phyloP scores from a whole-genome alignment of 1,140 invertebrate genomes.

The Dufourea novaeangliae region DNA sequence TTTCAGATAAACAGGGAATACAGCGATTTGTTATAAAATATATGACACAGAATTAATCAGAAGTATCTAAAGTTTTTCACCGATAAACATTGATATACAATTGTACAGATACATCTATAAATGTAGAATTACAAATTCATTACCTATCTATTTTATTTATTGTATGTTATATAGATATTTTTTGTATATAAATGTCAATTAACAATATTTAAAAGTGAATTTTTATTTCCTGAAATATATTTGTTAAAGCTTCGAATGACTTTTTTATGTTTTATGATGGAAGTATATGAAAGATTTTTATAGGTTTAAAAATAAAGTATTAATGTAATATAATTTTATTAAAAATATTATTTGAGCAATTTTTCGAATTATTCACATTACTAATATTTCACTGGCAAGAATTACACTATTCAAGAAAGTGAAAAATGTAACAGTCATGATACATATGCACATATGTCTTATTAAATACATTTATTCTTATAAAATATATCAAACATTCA shows the following conservation, averaged over 20 bases:
- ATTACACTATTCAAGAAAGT: constrained; percentile 37
- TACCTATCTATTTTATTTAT: constrained; percentile 31
- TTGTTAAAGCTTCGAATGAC: not conserved
- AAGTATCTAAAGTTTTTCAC: not conserved
- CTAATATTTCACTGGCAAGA: constrained; percentile 63
- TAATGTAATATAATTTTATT: constrained; percentile 38
- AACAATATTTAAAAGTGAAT: not conserved
- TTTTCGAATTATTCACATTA: constrained; percentile 43
- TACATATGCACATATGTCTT: constrained; percentile 30
- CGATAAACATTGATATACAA: constrained; percentile 1
- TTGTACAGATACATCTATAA: constrained; percentile 28
- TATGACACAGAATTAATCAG: constrained; percentile 44
- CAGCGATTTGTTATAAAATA: constrained; percentile 53
- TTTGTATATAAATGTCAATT: not conserved
- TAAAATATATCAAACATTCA: not conserved
- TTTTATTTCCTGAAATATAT: constrained; percentile 1
- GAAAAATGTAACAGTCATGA: constrained; percentile 38
- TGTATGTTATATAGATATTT: not conserved
- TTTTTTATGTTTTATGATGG: not conserved
- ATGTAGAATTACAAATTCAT: constrained; percentile 23
- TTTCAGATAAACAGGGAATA: constrained; percentile 67
- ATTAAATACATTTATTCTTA: constrained; percentile 1
- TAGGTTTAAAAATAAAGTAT: not conserved
- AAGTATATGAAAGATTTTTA: not conserved
- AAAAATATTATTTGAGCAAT: constrained; percentile 69